Evolutionary conservation across 2,113 vertebrate species (phyloP).

Genomic region (Macquaria australasica): DNA sequence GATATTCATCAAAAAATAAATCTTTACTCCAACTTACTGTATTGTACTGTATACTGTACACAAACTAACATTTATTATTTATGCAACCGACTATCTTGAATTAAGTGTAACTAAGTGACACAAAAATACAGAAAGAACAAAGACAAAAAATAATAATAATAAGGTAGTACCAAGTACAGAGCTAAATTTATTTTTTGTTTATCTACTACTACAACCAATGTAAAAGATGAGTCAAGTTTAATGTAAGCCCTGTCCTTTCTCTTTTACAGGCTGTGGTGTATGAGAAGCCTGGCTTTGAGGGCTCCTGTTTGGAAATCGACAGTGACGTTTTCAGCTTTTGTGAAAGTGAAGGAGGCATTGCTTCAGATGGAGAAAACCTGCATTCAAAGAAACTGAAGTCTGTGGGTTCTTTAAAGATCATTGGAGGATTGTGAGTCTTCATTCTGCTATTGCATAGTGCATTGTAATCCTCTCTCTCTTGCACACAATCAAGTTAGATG

Average conservation of each 20-base stretch:
- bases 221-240: neutral
- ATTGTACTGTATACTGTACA: no score
- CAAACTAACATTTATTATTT: neutral
- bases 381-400: constrained; percentile 68
- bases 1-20: neutral
- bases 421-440: constrained; percentile 92
- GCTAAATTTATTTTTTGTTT: neutral
- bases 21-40: neutral
- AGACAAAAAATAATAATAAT: neutral
- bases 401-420: constrained; percentile 91
- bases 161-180: neutral
- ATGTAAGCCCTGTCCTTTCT: neutral
- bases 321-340: constrained; percentile 84
- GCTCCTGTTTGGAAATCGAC: constrained; percentile 87
- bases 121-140: neutral
- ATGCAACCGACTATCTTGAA: neutral
- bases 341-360: constrained; percentile 41
- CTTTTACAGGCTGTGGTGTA: constrained; percentile 87
- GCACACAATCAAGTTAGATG: neutral
- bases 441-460: neutral
- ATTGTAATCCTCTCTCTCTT: neutral
- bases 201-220: neutral
- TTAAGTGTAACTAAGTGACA: neutral
- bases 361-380: neutral
- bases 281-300: constrained; percentile 92